Evolutionary conservation across 2,888 invertebrate species (phyloP), one percentile per base, ranked within the genome.

Genomic region (Labia minor): DNA sequence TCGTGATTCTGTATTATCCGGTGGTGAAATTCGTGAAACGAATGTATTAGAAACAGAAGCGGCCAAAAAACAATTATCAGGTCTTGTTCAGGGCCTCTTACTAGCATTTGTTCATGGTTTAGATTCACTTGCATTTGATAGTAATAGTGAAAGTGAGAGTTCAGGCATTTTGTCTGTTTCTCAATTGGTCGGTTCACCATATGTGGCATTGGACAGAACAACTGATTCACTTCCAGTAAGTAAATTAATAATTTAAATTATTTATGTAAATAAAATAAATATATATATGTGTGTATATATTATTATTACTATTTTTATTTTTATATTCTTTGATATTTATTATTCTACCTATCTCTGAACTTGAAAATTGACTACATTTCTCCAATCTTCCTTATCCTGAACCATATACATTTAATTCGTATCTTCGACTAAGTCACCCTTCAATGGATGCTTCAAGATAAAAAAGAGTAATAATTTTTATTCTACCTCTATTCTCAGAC

Each of bases 91-190:
- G 72, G 83, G 83, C 69, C 82, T 86, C 67, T 78, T 90, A 61
- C 72, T 74, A 37, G 81, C 84, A 0, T 87, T 83, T 72, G 84
- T 85, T 66, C 80, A 83, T 67, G 89, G 89, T 68, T 79, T 95
- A 70, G 86, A 88, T 70, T 84, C 86, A 69, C 78, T 92, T 66
- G 90, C 91, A 0, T 84, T 85, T 70, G 82, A 83, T 70, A 84
- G 86, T 37, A 85, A 86, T 69, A 83, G 84, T 66, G 81, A 79
- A 66, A 80, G 82, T 65, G 78, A 79, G 64, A 78, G 79, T 18
- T 78, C 81, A 1, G 49, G 49, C 14, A 14, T 3, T 4, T 78
- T 81, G 37, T 81, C 81, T 6, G 83, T 86, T 1, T 86, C 86
- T 0, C 87, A 86, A 73, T 74, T 87, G 61, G 81, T 86, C 66